Conservation (phyloP, 2,113 vertebrate species). For the Herpetotheres cachinnans region DNA sequence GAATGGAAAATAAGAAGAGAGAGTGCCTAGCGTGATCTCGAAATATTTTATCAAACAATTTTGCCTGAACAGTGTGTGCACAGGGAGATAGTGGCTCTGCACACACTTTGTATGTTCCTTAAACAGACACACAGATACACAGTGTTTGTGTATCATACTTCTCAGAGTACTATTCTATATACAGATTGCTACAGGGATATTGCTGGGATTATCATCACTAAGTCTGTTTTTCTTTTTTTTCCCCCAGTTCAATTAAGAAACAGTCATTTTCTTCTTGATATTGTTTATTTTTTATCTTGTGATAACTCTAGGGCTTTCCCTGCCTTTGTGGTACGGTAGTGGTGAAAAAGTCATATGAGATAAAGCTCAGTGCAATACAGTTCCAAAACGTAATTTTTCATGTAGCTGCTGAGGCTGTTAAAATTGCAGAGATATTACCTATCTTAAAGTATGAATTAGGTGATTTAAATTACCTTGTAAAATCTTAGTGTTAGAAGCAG, state of each 20-base stretch:
- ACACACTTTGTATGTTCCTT: neutral
- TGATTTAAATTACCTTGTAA: neutral
- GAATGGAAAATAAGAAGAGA: neutral
- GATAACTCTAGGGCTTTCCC: neutral
- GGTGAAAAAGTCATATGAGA: neutral
- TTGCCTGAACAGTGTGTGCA: neutral
- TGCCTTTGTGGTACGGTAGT: neutral
- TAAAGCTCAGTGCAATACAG: neutral
- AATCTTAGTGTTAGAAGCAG: neutral
- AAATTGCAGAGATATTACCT: neutral
- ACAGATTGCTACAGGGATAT: neutral
- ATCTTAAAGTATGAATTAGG: neutral
- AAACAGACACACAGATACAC: neutral
- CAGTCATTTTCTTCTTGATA: neutral
- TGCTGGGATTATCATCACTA: neutral
- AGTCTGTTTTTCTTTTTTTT: neutral
- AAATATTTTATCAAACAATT: neutral
- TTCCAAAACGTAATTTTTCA: neutral
- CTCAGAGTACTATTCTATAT: neutral
- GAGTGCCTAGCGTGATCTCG: neutral
- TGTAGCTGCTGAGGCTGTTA: neutral
- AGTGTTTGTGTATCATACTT: neutral
- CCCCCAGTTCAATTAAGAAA: neutral
- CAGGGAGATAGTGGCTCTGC: neutral
- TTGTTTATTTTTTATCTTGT: neutral